Evolutionary conservation across 1,140 invertebrate genomes (phyloP).

Genomic region (Trichonephila clavata): DNA sequence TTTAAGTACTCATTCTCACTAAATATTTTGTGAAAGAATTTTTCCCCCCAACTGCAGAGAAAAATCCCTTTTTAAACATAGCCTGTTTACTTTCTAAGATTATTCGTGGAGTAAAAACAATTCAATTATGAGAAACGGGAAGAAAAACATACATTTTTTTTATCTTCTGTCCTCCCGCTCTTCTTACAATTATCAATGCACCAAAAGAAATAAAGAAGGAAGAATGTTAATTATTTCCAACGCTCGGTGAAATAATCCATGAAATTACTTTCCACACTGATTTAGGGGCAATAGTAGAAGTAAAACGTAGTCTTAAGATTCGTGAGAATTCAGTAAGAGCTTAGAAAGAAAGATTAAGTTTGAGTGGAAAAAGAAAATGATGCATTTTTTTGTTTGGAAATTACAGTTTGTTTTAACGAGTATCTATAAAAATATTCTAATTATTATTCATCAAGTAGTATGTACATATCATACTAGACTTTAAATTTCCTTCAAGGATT

Average conservation of each 20-base stretch:
- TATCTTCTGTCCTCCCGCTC: neutral
- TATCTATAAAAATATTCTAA: neutral
- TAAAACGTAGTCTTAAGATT: conserved; percentile 39
- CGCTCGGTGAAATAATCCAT: conserved; percentile 73
- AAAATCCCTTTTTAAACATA: conserved; percentile 50
- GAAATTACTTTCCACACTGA: conserved; percentile 71
- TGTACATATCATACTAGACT: too few species aligned
- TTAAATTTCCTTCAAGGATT: too few species aligned
- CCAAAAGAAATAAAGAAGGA: conserved; percentile 49
- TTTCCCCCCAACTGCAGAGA: neutral
- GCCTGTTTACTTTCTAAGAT: conserved; percentile 54
- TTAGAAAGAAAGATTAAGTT: conserved; percentile 41
- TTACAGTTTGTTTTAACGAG: conserved; percentile 4
- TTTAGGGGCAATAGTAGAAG: conserved; percentile 43
- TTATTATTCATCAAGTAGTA: neutral
- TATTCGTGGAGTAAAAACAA: conserved; percentile 64
- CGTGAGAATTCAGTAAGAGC: conserved; percentile 44
- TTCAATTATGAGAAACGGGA: conserved; percentile 70
- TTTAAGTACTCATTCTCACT: conserved; percentile 20
- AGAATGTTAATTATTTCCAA: conserved; percentile 75
- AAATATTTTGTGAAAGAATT: neutral
- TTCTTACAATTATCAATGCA: conserved; percentile 49
- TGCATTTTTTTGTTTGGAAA: conserved; percentile 27
- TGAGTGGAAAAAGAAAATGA: conserved; percentile 1
- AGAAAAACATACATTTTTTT: neutral